A percentile compares a stretch with the other conserved stretches of the same genome.
Conservation (phyloP, 1,140 invertebrate species). For the Anastrepha obliqua region DNA sequence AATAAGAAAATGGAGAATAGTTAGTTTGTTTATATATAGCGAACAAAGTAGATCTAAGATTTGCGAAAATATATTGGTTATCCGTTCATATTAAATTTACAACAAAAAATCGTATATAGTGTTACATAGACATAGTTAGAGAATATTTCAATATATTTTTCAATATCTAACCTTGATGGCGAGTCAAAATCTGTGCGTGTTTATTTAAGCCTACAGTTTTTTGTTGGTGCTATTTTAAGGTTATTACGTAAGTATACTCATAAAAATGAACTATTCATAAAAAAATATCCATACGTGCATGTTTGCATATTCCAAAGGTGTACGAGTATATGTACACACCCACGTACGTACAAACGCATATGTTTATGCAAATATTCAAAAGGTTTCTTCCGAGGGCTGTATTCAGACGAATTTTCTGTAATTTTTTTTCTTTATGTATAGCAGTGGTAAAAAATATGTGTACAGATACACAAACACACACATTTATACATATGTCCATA, state of each 20-base stretch:
- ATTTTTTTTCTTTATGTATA: too few species aligned
- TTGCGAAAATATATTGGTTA: background rate
- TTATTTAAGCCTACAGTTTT: slow-evolving; percentile 13
- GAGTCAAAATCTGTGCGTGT: slow-evolving; percentile 3
- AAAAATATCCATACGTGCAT: background rate
- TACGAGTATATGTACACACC: background rate
- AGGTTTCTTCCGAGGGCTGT: background rate
- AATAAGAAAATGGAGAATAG: slow-evolving; percentile 35
- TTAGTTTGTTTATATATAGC: slow-evolving; percentile 43
- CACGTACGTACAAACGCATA: too few species aligned
- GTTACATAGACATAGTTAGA: background rate
- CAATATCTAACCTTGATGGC: slow-evolving; percentile 32
- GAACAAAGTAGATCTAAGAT: slow-evolving; percentile 22
- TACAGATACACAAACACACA: too few species aligned
- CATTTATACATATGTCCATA: too few species aligned
- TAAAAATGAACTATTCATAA: slow-evolving; percentile 37
- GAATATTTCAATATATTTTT: background rate
- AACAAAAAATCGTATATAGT: background rate
- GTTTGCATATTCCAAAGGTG: background rate
- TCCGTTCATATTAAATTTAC: background rate
- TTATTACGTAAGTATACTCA: slow-evolving; percentile 40
- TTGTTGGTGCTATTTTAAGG: slow-evolving; percentile 43
- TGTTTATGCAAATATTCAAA: background rate
- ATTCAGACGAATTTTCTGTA: too few species aligned
- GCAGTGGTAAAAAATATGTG: too few species aligned